Base-by-base conservation (phyloP, 2,888 invertebrate species). In the Nomada fucata region DNA sequence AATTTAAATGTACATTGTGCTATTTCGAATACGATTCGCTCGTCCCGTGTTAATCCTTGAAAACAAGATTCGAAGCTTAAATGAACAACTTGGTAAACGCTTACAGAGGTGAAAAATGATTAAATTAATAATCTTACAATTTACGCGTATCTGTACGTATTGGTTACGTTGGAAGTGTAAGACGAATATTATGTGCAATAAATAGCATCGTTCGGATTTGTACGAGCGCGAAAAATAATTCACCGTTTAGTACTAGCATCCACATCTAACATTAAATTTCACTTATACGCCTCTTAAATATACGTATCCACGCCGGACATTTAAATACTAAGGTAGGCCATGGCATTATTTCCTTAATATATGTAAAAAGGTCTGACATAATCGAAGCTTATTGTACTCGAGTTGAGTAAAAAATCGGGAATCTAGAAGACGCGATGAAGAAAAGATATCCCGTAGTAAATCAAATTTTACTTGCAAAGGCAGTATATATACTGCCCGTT, bases 271-370 rank as follows among this genome's bases (percentile, higher is more conserved):
- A 75, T 80, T 82, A 79, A 86, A 57, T 60, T 88, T 70, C 60
- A 59, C 74, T 84, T 80, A 80, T 69, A 82, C 63, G 76, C 61
- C 69, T 65, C 59, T 67, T 81, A 79, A 69, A 65, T 50, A 20
- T 75, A 82, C 59, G 47, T 55, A 42, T 63, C 64, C 65, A 67
- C 79, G 72, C 74, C 69, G 76, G 82, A 89, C 82, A 76, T 88
- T 91, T 89, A 88, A 86, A 90, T 86, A 89, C 89, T 92, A 91
- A 88, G 89, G 78, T 92, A 92, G 92, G 92, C 92, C 92, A 92
- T 91, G 89, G 88, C 87, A 86, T 91, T 89, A 86, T 90, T 72
- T 86, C 23, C 83, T 87, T 85, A 88, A 68, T 81, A 86, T 86
- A 88, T 86, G 85, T 87, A 87, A 84, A 86, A 86, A 88, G 86